These are phyloP conservation scores for Tortricodes alternella DNA, from an alignment of 2,888 invertebrate genomes.

Conservation along the genomic window DNA sequence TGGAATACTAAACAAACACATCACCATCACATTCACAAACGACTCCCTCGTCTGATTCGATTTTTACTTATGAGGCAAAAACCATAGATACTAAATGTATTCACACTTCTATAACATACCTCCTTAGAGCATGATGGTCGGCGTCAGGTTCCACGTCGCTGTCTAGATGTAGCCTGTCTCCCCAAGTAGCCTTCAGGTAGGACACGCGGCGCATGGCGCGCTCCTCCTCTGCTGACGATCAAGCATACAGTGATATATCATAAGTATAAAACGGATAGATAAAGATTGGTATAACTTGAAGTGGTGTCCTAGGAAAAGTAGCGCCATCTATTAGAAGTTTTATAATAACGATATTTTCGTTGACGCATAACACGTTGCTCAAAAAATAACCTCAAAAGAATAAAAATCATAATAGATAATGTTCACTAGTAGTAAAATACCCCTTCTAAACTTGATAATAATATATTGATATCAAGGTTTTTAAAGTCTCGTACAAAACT, in stretches of 20 bases:
- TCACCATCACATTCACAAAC: too few relatives aligned
- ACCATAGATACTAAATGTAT: not conserved
- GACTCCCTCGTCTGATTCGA: too few relatives aligned
- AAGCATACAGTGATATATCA: slow-evolving; percentile 35
- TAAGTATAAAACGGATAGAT: not conserved
- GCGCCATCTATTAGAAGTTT: not conserved
- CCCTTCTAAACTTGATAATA: too few relatives aligned
- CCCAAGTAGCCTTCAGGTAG: slow-evolving; percentile 96
- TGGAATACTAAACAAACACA: too few relatives aligned
- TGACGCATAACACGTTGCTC: not conserved
- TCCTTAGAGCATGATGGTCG: slow-evolving; percentile 84
- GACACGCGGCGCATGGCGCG: slow-evolving; percentile 94
- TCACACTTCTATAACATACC: slow-evolving; percentile 72
- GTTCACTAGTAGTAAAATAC: too few relatives aligned
- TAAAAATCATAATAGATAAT: too few relatives aligned
- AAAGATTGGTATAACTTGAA: not conserved
- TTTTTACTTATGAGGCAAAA: not conserved
- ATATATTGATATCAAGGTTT: too few relatives aligned
- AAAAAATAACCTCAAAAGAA: not conserved
- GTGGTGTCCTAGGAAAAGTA: too few relatives aligned
- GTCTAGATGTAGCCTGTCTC: slow-evolving; percentile 88
- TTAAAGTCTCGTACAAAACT: too few relatives aligned
- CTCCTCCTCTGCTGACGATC: slow-evolving; percentile 88
- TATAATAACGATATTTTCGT: not conserved
- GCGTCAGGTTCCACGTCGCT: slow-evolving; percentile 84